Conservation (phyloP, 2,113 vertebrate genomes). For the Struthidea cinerea region DNA sequence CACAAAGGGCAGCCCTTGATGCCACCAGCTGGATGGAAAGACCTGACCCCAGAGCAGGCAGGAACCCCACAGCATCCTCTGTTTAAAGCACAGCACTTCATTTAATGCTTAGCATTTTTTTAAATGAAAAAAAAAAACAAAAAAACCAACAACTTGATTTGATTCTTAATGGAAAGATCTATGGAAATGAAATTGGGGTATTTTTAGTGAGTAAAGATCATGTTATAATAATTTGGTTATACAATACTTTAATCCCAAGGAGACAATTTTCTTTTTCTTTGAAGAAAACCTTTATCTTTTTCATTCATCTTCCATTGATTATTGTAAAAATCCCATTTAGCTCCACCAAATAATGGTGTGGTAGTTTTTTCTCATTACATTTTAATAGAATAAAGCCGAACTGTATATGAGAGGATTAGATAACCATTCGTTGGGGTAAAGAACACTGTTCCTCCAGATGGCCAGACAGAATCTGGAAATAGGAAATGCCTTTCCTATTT, state of each 20-base stretch:
- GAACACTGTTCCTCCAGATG: slow-evolving; percentile 40
- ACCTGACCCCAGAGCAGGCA: neutral
- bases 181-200: slow-evolving; percentile 8
- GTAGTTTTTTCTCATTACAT: slow-evolving; percentile 63
- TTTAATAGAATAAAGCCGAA: slow-evolving; percentile 67
- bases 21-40: accelerated
- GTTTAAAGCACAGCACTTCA: neutral
- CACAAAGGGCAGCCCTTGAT: neutral
- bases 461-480: slow-evolving; percentile 25
- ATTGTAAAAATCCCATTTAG: slow-evolving; percentile 63
- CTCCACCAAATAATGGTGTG: slow-evolving; percentile 55
- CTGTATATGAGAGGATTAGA: slow-evolving; percentile 24
- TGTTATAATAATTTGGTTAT: slow-evolving; percentile 32
- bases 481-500: slow-evolving; percentile 43
- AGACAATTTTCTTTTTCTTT: slow-evolving; percentile 54
- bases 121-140: neutral
- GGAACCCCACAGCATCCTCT: neutral
- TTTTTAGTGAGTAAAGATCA: slow-evolving; percentile 46
- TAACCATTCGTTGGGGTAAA: slow-evolving; percentile 15
- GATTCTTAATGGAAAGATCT: slow-evolving; percentile 35
- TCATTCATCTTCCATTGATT: slow-evolving; percentile 69
- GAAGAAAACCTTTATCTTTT: slow-evolving; percentile 55
- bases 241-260: slow-evolving; percentile 33
- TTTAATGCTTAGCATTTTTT: neutral
- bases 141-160: neutral